These are phyloP conservation scores for Acinonyx jubatus DNA, from an alignment of 2,113 vertebrate genomes.

Conservation along the genomic window DNA sequence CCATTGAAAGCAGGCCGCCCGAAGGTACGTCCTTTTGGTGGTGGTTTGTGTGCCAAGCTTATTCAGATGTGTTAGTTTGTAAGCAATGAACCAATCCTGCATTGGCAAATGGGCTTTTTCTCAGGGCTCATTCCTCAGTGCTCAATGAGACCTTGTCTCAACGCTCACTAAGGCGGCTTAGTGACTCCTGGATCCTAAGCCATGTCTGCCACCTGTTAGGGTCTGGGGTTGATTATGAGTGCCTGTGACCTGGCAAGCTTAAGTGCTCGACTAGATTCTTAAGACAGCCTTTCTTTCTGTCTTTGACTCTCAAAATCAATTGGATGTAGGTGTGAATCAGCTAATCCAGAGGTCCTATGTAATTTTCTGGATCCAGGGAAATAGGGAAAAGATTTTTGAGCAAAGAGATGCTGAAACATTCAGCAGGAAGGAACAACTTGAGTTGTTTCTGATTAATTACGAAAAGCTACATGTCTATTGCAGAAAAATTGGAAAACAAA, in stretches of 20 bases:
- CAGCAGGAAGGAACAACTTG: neutral
- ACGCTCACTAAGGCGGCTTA: neutral
- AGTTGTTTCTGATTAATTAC: neutral
- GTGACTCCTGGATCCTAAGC: neutral
- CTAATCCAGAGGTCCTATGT: neutral
- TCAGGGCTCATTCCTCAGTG: neutral
- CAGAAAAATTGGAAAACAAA: neutral
- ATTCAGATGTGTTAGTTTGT: neutral
- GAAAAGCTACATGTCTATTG: neutral
- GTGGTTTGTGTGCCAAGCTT: neutral
- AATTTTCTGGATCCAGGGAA: neutral
- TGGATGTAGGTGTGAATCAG: neutral
- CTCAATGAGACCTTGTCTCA: neutral
- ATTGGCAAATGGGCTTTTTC: neutral
- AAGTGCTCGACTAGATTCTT: neutral
- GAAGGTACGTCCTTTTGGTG: neutral
- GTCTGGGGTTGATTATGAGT: neutral
- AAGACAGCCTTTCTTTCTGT: neutral
- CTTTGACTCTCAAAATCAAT: neutral
- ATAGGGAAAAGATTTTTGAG: slow-evolving; percentile 2
- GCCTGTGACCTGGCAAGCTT: slow-evolving; percentile 9
- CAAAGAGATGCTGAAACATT: neutral
- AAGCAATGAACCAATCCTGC: neutral
- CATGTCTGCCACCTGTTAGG: neutral
- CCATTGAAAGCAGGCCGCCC: neutral